Conservation (phyloP, 2,888 invertebrate genomes). For the Metalampra italica region DNA sequence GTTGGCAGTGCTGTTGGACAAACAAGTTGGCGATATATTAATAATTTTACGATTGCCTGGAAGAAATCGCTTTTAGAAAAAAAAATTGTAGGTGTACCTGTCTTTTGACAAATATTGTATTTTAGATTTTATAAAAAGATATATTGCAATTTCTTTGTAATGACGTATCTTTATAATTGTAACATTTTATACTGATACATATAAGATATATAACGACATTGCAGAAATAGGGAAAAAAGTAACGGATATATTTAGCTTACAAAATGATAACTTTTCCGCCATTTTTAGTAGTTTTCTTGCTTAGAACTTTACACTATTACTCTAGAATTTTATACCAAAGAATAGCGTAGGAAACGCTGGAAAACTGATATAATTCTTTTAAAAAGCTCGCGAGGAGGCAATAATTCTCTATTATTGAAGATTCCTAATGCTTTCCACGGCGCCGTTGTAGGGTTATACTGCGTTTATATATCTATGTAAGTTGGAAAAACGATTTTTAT, state of each 20-base stretch:
- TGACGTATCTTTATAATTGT: too few species aligned
- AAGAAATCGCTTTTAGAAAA: too few species aligned
- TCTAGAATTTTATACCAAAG: constrained; percentile 6
- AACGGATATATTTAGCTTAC: too few species aligned
- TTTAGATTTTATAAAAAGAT: too few species aligned
- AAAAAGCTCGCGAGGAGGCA: constrained; percentile 45
- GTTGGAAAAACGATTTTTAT: constrained; percentile 75
- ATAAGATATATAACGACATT: too few species aligned
- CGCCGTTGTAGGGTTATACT: constrained; percentile 37
- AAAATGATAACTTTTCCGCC: too few species aligned
- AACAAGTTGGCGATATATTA: constrained; percentile 17
- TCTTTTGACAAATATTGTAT: too few species aligned
- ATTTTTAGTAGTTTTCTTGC: neutral
- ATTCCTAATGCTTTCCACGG: constrained; percentile 58
- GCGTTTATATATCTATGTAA: constrained; percentile 42
- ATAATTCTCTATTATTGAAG: constrained; percentile 68
- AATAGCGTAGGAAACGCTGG: constrained; percentile 10
- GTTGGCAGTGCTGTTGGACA: constrained; percentile 80
- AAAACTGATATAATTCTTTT: constrained; percentile 34
- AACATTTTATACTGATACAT: too few species aligned
- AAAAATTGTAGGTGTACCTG: too few species aligned
- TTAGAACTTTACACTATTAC: too few species aligned
- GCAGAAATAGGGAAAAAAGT: too few species aligned
- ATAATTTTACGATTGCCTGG: neutral
- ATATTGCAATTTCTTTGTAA: too few species aligned